Evolutionary conservation across 1,140 invertebrate species (phyloP).

Genomic region (Grapholita molesta): DNA sequence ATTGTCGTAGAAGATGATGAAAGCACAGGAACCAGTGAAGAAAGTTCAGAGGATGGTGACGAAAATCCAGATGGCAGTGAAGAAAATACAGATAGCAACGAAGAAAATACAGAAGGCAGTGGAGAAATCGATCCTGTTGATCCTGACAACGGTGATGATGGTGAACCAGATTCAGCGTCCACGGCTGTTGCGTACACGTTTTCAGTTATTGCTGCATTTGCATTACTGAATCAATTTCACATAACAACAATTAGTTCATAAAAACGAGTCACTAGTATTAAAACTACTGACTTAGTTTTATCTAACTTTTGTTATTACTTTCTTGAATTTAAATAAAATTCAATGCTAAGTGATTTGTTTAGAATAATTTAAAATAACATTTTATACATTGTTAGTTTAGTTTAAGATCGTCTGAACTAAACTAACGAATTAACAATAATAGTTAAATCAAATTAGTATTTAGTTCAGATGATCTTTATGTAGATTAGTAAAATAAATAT

Average conservation of each 20-base stretch:
- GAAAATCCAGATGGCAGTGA: neutral
- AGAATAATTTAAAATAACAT: neutral
- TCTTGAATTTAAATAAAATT: constrained; percentile 28
- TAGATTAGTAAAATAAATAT: neutral
- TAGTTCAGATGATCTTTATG: neutral
- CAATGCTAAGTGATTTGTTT: neutral
- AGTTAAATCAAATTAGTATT: neutral
- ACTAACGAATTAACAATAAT: neutral
- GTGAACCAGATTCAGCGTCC: constrained; percentile 41
- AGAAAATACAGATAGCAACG: constrained; percentile 16
- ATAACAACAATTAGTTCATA: constrained; percentile 37
- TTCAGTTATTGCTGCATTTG: constrained; percentile 42
- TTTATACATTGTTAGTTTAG: neutral
- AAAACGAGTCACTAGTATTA: constrained; percentile 30
- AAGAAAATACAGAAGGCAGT: constrained; percentile 2
- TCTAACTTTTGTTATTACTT: constrained; percentile 23
- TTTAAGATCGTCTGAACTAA: neutral
- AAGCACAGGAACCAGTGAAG: constrained; percentile 8
- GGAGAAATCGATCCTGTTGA: constrained; percentile 24
- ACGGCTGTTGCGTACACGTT: constrained; percentile 48
- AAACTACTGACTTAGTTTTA: constrained; percentile 23
- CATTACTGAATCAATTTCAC: constrained; percentile 46
- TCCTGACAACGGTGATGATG: constrained; percentile 11
- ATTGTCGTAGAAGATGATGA: constrained; percentile 24
- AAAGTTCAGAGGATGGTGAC: neutral